A percentile compares a stretch with the other conserved stretches of the same genome.
phyloP scores from a whole-genome alignment of 2,113 vertebrate species.

The Gymnorhina tibicen region DNA sequence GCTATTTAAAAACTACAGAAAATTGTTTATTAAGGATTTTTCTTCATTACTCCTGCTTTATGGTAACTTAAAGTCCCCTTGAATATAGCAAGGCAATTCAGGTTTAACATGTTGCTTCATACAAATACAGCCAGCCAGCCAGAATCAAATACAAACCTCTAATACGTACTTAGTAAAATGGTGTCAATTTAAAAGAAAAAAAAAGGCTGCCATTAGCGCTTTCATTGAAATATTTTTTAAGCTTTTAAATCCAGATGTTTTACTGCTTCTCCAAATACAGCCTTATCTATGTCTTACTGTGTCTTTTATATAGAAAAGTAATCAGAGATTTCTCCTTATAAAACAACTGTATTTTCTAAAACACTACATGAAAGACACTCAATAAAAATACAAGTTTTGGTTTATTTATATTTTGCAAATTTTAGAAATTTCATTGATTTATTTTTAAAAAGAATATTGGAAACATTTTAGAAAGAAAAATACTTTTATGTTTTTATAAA shows the following conservation, averaged over 20 bases:
- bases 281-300: not conserved
- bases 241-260: not conserved
- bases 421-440: not conserved
- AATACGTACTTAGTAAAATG: not conserved
- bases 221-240: not conserved
- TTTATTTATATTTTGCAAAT: not conserved
- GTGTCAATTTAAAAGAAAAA: not conserved
- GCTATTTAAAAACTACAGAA: not conserved
- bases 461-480: not conserved
- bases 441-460: not conserved
- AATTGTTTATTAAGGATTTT: constrained; percentile 52
- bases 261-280: not conserved
- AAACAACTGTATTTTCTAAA: not conserved
- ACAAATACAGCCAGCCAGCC: not conserved
- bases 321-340: not conserved
- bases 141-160: not conserved
- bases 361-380: not conserved
- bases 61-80: not conserved
- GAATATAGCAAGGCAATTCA: not conserved
- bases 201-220: not conserved
- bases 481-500: not conserved
- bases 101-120: not conserved
- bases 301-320: not conserved
- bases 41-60: not conserved
- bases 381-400: not conserved